A percentile compares a stretch with the other conserved stretches of the same genome.
phyloP scores from a whole-genome alignment of 2,888 invertebrate species.

The Polia nebulosa region DNA sequence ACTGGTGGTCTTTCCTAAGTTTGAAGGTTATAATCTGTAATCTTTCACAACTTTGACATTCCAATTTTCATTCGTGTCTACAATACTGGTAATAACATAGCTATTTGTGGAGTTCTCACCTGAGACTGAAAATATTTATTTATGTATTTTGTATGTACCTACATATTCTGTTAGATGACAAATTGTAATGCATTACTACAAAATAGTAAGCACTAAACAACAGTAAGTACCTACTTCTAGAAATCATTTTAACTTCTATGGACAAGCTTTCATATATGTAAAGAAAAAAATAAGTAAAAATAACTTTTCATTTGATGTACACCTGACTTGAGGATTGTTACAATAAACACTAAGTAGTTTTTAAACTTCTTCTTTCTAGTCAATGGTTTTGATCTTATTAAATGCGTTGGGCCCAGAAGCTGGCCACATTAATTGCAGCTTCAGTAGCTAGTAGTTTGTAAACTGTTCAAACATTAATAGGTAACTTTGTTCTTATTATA shows the following conservation, averaged over 20 bases:
- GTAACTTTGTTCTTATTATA: conserved; percentile 15
- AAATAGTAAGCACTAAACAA: not conserved
- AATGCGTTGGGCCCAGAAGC: too few species aligned
- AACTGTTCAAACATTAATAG: not conserved
- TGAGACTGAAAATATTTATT: not conserved
- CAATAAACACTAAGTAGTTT: too few species aligned
- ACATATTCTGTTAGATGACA: not conserved
- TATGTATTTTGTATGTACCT: not conserved
- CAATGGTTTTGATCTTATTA: too few species aligned
- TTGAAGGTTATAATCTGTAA: conserved; percentile 75
- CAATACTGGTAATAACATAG: conserved; percentile 1
- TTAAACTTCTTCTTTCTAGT: too few species aligned
- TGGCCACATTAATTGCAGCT: too few species aligned
- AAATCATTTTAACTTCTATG: not conserved
- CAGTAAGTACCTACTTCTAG: conserved; percentile 3
- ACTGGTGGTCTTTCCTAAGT: conserved; percentile 39
- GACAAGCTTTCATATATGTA: not conserved
- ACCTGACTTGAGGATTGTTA: not conserved
- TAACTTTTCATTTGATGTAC: not conserved
- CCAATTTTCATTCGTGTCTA: conserved; percentile 40
- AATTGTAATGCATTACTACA: not conserved
- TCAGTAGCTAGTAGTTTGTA: too few species aligned
- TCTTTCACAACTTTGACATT: conserved; percentile 56
- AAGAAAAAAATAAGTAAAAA: not conserved
- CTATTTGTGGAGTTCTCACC: not conserved